phyloP scores from a whole-genome alignment of 2,113 vertebrate species.

The Pituophis catenifer region DNA sequence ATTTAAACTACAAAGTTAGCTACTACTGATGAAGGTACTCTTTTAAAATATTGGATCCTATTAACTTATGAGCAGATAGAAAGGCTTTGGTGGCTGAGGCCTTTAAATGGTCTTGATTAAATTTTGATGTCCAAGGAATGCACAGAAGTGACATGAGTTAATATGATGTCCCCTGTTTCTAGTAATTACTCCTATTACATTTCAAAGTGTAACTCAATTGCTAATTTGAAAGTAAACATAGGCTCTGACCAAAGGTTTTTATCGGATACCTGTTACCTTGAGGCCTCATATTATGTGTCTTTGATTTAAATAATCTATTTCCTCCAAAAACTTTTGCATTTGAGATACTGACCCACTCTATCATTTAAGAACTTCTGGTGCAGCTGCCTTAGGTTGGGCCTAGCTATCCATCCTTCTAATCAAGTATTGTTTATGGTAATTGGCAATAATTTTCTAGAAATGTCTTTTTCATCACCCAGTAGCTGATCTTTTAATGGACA shows the following conservation, averaged over 20 bases:
- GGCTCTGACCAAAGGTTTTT: neutral
- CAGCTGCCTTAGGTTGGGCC: neutral
- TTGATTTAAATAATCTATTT: neutral
- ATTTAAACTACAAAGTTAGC: neutral
- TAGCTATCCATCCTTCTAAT: neutral
- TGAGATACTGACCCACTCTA: neutral
- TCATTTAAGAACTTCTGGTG: neutral
- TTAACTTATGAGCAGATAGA: neutral
- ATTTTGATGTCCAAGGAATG: neutral
- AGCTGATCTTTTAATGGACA: neutral
- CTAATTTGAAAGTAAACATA: neutral
- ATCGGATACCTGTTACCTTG: neutral
- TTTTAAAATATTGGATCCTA: neutral
- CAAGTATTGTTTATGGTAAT: neutral
- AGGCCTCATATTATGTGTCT: neutral
- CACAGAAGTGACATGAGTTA: neutral
- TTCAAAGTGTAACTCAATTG: neutral
- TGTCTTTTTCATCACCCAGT: too few species aligned
- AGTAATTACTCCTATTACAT: neutral
- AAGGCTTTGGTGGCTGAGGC: neutral
- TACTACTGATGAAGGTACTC: neutral
- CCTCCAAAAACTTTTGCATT: neutral
- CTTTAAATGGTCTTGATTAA: neutral
- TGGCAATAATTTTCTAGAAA: neutral
- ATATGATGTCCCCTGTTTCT: neutral